Conservation (phyloP, 2,113 vertebrate genomes). For the Semnornis frantzii region DNA sequence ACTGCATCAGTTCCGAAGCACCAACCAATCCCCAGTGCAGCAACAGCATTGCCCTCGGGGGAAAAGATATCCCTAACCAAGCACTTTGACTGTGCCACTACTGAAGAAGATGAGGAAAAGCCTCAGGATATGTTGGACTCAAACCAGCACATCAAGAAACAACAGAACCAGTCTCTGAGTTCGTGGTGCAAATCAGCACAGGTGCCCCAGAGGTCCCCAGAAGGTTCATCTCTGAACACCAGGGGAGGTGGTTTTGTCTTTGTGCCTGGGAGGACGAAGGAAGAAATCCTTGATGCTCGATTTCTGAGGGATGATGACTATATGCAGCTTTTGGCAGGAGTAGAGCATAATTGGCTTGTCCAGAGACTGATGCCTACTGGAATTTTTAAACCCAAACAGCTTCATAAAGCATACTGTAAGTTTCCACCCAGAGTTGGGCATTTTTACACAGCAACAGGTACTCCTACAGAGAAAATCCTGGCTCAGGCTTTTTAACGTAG, state of each 20-base stretch:
- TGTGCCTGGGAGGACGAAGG: background rate
- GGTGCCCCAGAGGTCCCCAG: slow-evolving; percentile 32
- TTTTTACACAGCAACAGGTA: background rate
- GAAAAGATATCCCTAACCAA: background rate
- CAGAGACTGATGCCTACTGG: slow-evolving; percentile 77
- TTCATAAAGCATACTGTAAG: slow-evolving; percentile 81
- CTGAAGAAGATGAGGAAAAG: slow-evolving; percentile 58
- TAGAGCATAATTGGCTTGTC: slow-evolving; percentile 84
- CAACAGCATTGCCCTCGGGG: background rate
- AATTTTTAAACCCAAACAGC: slow-evolving; percentile 74
- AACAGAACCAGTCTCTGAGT: slow-evolving; percentile 18
- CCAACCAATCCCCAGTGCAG: background rate
- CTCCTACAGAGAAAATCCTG: background rate
- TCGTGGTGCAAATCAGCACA: background rate
- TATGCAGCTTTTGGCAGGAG: slow-evolving; percentile 83
- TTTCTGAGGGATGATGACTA: slow-evolving; percentile 81
- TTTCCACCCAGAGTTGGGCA: background rate
- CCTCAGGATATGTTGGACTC: background rate
- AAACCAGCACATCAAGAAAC: slow-evolving; percentile 27
- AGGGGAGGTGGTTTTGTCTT: slow-evolving; percentile 40
- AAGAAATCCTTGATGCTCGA: slow-evolving; percentile 59
- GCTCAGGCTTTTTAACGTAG: background rate
- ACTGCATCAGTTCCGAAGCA: background rate
- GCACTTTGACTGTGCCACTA: slow-evolving; percentile 46
- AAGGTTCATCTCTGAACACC: background rate